Base-by-base conservation (phyloP, 23 tunicate genomes). In the Corella eumyota region DNA sequence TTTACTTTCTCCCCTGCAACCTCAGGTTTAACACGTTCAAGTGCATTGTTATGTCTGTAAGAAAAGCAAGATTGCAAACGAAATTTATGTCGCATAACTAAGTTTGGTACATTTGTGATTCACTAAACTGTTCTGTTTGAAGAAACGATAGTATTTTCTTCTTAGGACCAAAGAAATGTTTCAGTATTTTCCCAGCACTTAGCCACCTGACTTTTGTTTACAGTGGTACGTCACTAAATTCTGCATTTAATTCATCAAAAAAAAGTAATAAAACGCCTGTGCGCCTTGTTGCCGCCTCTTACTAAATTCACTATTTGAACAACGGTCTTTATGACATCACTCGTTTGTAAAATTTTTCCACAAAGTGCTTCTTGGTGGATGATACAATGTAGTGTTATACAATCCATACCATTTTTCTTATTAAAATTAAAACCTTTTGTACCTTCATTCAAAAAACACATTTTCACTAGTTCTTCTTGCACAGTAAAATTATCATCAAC, bases 291-390 rank as follows among this genome's bases (percentile, higher is more conserved):
- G 3, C 88, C 68, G 35, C 68, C 72, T 64, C 66, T 47, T 21
- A 79, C 71, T 6, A 79, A 56, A 49, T 79, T 79, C 21, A 79
- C 69, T 29, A 67, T 79, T 21, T 71, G 60, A 17, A 71, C 53
- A 24, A 78, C 85, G 13, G 20, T 26, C 17, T 67, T 50, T 60
- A 78, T 78, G 65, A 78, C 86, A 62, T 78, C 60, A 50, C 60
- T 77, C 75, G 47, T 77, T 68, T 75, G 54, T 66, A 75, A 46
- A 36, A 60, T 56, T 66, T 75, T 77, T 32, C 84, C 61, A 68
- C 84, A 77, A 55, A 77, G 75, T 33, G 84, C 84, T 69, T 78
- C 86, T 51, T 78, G 86, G 77, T 78, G 86, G 54, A 78, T 45
- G 50, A 76, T 76, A 34, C 73, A 76, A 57, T 76, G 73, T 32